phyloP scores from a whole-genome alignment of 2,113 vertebrate species.

The Nothocercus julius region DNA sequence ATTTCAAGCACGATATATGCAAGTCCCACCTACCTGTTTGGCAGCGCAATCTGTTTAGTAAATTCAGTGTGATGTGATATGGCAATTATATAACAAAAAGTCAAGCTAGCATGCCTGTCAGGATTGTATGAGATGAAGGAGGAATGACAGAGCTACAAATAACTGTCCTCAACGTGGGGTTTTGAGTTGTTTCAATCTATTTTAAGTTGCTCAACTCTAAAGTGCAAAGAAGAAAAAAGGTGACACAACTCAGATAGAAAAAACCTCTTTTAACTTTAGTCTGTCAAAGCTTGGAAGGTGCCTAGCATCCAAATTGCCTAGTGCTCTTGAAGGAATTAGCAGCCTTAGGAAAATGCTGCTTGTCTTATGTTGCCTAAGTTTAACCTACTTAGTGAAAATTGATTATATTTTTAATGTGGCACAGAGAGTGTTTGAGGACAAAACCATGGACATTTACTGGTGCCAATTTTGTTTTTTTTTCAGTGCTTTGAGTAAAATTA shows the following conservation, averaged over 20 bases:
- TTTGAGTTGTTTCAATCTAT: slow-evolving; percentile 2
- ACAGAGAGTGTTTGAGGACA: background rate
- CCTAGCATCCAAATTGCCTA: background rate
- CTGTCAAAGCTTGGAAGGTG: background rate
- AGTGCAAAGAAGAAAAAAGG: background rate
- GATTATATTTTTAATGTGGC: background rate
- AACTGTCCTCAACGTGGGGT: background rate
- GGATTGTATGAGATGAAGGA: background rate
- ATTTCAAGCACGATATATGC: background rate
- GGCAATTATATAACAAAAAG: slow-evolving; percentile 8
- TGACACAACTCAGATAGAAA: background rate
- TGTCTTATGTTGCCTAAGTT: background rate
- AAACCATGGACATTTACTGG: background rate
- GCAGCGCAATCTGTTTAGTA: slow-evolving; percentile 16
- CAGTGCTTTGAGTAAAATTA: background rate
- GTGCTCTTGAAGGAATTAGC: background rate
- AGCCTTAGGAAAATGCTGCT: background rate
- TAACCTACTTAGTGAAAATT: background rate
- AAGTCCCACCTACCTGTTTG: slow-evolving; percentile 2
- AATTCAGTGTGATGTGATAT: slow-evolving; percentile 13
- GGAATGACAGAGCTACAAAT: slow-evolving; percentile 6
- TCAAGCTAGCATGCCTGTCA: background rate
- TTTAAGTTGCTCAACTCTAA: slow-evolving; percentile 11
- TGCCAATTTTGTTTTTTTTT: background rate
- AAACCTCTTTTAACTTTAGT: background rate